phyloP scores from a whole-genome alignment of 2,797 vertebrate genomes.

The Phrynocephalus vlangalii region DNA sequence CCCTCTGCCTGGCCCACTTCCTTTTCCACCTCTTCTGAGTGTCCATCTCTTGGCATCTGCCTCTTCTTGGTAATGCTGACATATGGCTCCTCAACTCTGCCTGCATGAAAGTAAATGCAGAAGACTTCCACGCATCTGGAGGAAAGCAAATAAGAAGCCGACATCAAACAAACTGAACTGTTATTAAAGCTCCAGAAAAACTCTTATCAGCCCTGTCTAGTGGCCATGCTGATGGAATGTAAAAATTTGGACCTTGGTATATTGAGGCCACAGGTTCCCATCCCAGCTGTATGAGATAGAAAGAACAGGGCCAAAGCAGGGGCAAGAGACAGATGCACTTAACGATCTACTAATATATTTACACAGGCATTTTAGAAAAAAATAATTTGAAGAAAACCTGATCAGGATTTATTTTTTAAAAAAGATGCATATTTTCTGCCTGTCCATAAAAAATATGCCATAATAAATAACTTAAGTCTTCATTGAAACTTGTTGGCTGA shows the following conservation, averaged over 20 bases:
- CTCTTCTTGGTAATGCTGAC: constrained; percentile 97
- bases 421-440: not conserved
- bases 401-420: not conserved
- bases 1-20: constrained; percentile 97
- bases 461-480: not conserved
- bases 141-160: not conserved
- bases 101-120: constrained; percentile 90
- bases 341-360: not conserved
- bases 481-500: too few species aligned
- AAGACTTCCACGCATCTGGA: constrained; percentile 94
- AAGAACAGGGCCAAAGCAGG: not conserved
- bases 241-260: not conserved
- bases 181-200: not conserved
- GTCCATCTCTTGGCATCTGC: constrained; percentile 89
- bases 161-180: not conserved
- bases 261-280: not conserved
- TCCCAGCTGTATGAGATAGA: too few species aligned
- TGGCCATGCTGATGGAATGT: not conserved
- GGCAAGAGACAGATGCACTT: not conserved
- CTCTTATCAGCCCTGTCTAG: not conserved
- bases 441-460: not conserved
- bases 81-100: constrained; percentile 92
- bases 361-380: too few species aligned
- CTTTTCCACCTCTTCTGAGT: constrained; percentile 91
- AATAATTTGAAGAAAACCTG: not conserved